Percentiles rank a stretch among this genome's conserved stretches.
These are phyloP conservation scores for Melanostigma gelatinosum DNA, from an alignment of 2,113 vertebrate genomes.

Conservation along the genomic window DNA sequence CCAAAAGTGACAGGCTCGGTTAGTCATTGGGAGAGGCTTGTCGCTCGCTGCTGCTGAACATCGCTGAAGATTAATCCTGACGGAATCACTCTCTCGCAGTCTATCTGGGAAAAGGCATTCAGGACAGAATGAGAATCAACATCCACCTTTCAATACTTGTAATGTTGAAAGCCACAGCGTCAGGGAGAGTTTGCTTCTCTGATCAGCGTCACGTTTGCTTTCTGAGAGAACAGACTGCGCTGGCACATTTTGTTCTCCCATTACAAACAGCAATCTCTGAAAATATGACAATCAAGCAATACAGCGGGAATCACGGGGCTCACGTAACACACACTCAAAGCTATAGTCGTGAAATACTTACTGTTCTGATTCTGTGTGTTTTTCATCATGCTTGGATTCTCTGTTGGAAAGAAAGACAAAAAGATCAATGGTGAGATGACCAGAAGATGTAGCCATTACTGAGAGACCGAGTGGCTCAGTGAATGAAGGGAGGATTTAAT, in stretches of 20 bases:
- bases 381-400: slow-evolving; percentile 94
- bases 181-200: slow-evolving; percentile 18
- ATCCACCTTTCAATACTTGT: slow-evolving; percentile 58
- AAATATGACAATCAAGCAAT: slow-evolving; percentile 32
- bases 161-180: slow-evolving; percentile 31
- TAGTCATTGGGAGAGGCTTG: slow-evolving; percentile 57
- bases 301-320: background rate
- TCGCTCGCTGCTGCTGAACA: slow-evolving; percentile 38
- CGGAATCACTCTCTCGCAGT: slow-evolving; percentile 38
- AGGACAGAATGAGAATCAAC: slow-evolving; percentile 59
- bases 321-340: slow-evolving; percentile 11
- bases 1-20: slow-evolving; percentile 63
- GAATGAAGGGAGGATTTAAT: background rate
- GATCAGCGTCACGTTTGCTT: slow-evolving; percentile 10
- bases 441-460: slow-evolving; percentile 4
- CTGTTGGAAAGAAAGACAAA: slow-evolving; percentile 73
- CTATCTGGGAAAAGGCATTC: slow-evolving; percentile 40
- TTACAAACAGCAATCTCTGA: slow-evolving; percentile 19
- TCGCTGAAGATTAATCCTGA: slow-evolving; percentile 56
- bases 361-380: slow-evolving; percentile 89
- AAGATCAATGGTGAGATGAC: slow-evolving; percentile 30
- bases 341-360: slow-evolving; percentile 76
- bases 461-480: background rate
- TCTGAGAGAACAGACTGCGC: background rate
- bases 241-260: slow-evolving; percentile 25